Conservation (phyloP, 23 tunicate genomes). For the Ciona savignyi region DNA sequence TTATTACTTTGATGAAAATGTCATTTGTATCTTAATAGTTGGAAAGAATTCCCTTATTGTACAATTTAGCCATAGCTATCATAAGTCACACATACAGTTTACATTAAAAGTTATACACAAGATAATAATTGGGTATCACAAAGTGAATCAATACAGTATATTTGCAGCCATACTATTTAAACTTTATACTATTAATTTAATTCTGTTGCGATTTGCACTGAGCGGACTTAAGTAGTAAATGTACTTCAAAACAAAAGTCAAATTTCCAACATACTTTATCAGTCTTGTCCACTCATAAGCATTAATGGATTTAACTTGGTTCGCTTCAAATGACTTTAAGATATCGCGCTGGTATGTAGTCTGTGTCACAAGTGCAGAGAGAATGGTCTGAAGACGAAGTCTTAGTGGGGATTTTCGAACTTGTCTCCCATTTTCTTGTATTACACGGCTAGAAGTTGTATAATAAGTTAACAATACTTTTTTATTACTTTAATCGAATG, state of each 20-base stretch:
- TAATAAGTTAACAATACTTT: neutral
- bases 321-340: slow-evolving; percentile 16
- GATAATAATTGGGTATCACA: neutral
- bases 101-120: too few species aligned
- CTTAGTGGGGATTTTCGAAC: slow-evolving; percentile 6
- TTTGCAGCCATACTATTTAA: neutral
- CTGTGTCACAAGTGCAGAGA: slow-evolving; percentile 57
- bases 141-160: neutral
- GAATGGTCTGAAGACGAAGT: slow-evolving; percentile 23
- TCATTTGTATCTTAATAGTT: too few species aligned
- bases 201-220: neutral
- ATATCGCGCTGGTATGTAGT: slow-evolving; percentile 55
- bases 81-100: too few species aligned
- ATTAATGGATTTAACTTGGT: slow-evolving; percentile 4
- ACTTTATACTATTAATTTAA: neutral
- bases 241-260: neutral
- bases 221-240: neutral
- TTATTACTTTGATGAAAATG: too few species aligned
- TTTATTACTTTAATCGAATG: neutral
- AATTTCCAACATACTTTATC: slow-evolving; percentile 34
- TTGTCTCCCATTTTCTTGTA: slow-evolving; percentile 21
- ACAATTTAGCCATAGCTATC: too few species aligned
- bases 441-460: slow-evolving; percentile 14
- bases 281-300: slow-evolving; percentile 76
- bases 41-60: too few species aligned